phyloP scores from a whole-genome alignment of 2,797 vertebrate genomes.

The Tapera naevia region DNA sequence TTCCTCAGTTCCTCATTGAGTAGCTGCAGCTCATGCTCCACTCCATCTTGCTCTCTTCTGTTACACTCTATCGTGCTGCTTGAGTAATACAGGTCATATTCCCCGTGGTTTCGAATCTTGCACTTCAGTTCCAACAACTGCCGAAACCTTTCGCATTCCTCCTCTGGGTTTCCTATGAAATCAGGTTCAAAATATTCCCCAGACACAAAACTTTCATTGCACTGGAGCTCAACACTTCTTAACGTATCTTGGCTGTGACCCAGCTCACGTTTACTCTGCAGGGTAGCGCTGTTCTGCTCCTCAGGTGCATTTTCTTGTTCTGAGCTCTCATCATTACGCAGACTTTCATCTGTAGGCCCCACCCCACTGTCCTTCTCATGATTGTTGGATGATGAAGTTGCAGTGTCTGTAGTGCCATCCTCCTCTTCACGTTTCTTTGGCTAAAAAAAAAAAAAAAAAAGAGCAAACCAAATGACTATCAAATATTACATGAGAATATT shows the following conservation, averaged over 20 bases:
- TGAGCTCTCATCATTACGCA: slow-evolving; percentile 84
- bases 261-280: slow-evolving; percentile 79
- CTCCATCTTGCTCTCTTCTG: slow-evolving; percentile 83
- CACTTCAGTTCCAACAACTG: slow-evolving; percentile 95
- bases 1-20: slow-evolving; percentile 95
- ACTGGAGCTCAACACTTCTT: slow-evolving; percentile 70
- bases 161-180: slow-evolving; percentile 76
- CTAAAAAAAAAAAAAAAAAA: slow-evolving; percentile 59
- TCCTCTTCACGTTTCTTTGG: slow-evolving; percentile 87
- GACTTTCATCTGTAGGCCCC: slow-evolving; percentile 82
- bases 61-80: slow-evolving; percentile 90
- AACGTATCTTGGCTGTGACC: slow-evolving; percentile 76
- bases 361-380: slow-evolving; percentile 85
- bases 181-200: slow-evolving; percentile 75
- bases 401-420: slow-evolving; percentile 88
- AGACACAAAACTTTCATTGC: slow-evolving; percentile 71
- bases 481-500: not conserved
- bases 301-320: slow-evolving; percentile 86
- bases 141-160: slow-evolving; percentile 88
- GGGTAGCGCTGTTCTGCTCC: slow-evolving; percentile 79
- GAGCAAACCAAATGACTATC: slow-evolving; percentile 18
- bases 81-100: slow-evolving; percentile 93
- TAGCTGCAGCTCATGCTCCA: slow-evolving; percentile 91
- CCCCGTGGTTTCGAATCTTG: slow-evolving; percentile 91
- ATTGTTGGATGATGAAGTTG: slow-evolving; percentile 89